Base-by-base conservation (phyloP, 2,113 vertebrate species). In the Rhinogobius similis region DNA sequence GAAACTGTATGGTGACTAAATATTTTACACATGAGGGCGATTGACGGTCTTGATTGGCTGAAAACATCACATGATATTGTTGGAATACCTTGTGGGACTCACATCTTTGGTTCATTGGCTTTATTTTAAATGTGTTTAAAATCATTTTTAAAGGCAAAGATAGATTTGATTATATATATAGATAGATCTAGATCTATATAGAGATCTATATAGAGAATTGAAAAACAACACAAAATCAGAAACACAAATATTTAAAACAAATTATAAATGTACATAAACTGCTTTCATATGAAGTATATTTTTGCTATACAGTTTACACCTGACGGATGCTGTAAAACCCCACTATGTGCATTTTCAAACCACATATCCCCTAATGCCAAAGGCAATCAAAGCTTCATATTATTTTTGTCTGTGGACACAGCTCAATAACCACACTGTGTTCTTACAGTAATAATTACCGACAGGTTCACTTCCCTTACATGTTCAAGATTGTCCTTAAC, bases 21-120 rank as follows among this genome's bases (percentile, higher is more conserved):
- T 59, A 65, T 70, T 77, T 50, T 64, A 70, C 26, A 26, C 39
- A 67, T 20, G 55, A 43, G 24, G 62, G n/a, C n/a, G n/a, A n/a
- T n/a, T n/a, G n/a, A n/a, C n/a, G n/a, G 23, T 48, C 44, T 26
- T 61, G 29, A 63, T 27, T 72, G 68, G 68, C 53, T 26, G 18
- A 59, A 58, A 67, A 67, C 1, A 36, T 68, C 61, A 69, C 64
- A 74, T 52, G 71, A 46, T 21, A 3, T 7, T 62, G 36, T 29
- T 18, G 5, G 3, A n/a, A 16, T 29, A 12, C 20, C 6, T 73
- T 48, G 13, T 9, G 1, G 24, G 56, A 58, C 69, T 56, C 10
- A 72, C 8, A 23, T 58, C 10, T 64, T n/a, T 71, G 48, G 12
- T 69, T 50, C 38, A 18, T 0, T 59, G 59, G 9, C 11, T 43